phyloP scores from a whole-genome alignment of 2,797 vertebrate species.

The Crax fasciolata region DNA sequence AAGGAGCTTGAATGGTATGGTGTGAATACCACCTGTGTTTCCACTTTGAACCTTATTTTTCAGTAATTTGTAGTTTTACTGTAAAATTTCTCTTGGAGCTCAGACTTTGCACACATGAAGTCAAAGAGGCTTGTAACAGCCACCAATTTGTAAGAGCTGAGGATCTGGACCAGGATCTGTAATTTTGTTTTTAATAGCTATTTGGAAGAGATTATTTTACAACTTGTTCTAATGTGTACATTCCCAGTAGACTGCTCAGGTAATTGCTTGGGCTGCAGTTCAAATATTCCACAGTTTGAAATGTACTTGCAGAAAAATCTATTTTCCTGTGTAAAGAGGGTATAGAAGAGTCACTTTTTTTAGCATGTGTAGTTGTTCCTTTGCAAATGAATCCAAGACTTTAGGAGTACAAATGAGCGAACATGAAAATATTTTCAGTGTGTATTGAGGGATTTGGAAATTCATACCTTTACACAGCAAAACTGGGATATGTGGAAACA shows the following conservation, averaged over 20 bases:
- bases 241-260: conserved; percentile 65
- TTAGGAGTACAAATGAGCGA: background rate
- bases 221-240: conserved; percentile 58
- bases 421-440: background rate
- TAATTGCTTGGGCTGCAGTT: conserved; percentile 66
- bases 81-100: conserved; percentile 47
- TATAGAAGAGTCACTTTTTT: conserved; percentile 17
- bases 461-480: background rate
- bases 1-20: conserved; percentile 9
- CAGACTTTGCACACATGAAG: conserved; percentile 14
- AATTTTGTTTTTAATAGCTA: conserved; percentile 68
- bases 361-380: background rate
- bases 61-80: conserved; percentile 29
- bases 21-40: conserved; percentile 32
- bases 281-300: conserved; percentile 61
- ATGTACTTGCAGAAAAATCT: conserved; percentile 42
- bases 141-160: conserved; percentile 69
- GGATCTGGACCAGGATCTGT: conserved; percentile 58
- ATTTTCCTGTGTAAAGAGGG: conserved; percentile 31
- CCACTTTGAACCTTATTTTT: conserved; percentile 32
- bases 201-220: conserved; percentile 75
- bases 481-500: background rate
- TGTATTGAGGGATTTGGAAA: conserved; percentile 23
- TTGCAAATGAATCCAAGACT: conserved; percentile 12
- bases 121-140: conserved; percentile 35